Base-by-base conservation (phyloP, 2,888 invertebrate genomes). In the Latrodectus elegans region DNA sequence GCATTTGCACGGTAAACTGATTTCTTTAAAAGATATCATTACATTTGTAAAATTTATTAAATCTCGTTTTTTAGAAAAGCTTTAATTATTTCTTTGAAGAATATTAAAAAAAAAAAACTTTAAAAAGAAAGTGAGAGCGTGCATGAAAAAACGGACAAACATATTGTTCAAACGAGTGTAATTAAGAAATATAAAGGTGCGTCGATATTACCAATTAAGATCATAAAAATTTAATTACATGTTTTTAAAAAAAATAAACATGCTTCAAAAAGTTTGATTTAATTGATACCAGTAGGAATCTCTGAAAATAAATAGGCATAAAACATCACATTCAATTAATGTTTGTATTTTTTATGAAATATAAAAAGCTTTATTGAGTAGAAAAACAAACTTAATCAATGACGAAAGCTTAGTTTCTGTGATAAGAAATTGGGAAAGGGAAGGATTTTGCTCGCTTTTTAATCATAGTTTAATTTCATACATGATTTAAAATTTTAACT, bases 171-270 rank as follows among this genome's bases (percentile, higher is more conserved):
- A 38, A 38, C 4, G 38, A 38, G 38, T 38, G 38, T 38, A 38
- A 38, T 38, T 38, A 38, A 38, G 38, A 38, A 38, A 38, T 38
- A 6, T 38, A 38, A 38, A 38, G 38, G 38, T 38, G 38, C 4
- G 51, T 84, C 65, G 22, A 71, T 77, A 55, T 65, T 52, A 84
- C 84, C 77, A 84, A 77, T 84, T 84, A 84, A 65, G 65, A 15
- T 17, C 52, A 77, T 53, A 84, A 84, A 84, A 75, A 72, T 52
- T 84, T 84, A 84, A 84, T 84, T 84, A 84, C 26, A 64, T 72
- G 49, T 72, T 72, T 72, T 17, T 74, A 67, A 68, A 64, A 74
- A 65, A 67, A 65, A 67, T 26, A 74, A 68, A 74, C 14, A 26
- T 4, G 51, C 60, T 15, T 26, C 64, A 81, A 81, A 81, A 81